These are phyloP conservation scores for Scaptomyza montana DNA, from an alignment of 1,140 invertebrate species.

Conservation along the genomic window DNA sequence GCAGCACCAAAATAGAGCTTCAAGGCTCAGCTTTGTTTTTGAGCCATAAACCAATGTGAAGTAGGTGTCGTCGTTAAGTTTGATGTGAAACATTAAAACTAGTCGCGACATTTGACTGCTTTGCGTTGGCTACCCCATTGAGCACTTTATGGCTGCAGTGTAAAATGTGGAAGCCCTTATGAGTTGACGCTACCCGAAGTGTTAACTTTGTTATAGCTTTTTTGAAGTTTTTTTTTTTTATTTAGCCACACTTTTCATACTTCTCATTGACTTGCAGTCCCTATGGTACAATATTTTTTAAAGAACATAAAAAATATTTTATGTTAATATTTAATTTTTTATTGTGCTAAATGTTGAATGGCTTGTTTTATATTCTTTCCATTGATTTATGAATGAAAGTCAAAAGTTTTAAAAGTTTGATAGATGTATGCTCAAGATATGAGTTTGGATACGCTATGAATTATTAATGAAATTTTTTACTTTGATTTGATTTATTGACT, in stretches of 20 bases:
- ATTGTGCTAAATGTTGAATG: conserved; percentile 4
- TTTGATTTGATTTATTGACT: conserved; percentile 30
- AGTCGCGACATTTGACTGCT: conserved; percentile 25
- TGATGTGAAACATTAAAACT: conserved; percentile 79
- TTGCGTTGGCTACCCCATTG: conserved; percentile 51
- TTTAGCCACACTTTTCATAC: conserved; percentile 32
- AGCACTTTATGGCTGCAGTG: conserved; percentile 62
- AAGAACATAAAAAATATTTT: conserved; percentile 25
- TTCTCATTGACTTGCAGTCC: conserved; percentile 11
- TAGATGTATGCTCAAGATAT: conserved; percentile 15
- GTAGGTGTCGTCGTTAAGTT: conserved; percentile 80
- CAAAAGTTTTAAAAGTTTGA: conserved; percentile 13
- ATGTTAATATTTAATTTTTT: conserved; percentile 5
- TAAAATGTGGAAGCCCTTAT: conserved; percentile 53
- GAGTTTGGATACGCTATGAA: conserved; percentile 13
- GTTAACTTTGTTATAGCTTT: conserved; percentile 1
- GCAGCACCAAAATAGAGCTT: neutral
- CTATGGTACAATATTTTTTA: neutral
- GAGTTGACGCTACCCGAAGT: conserved; percentile 11
- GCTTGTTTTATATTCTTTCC: conserved; percentile 4
- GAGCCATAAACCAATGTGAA: conserved; percentile 68
- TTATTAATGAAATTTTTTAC: conserved; percentile 5
- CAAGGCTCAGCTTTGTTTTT: conserved; percentile 44
- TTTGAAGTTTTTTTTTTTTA: conserved; percentile 41
- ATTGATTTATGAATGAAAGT: conserved; percentile 27